Conservation (phyloP, 2,113 vertebrate species). For the Willisornis vidua region DNA sequence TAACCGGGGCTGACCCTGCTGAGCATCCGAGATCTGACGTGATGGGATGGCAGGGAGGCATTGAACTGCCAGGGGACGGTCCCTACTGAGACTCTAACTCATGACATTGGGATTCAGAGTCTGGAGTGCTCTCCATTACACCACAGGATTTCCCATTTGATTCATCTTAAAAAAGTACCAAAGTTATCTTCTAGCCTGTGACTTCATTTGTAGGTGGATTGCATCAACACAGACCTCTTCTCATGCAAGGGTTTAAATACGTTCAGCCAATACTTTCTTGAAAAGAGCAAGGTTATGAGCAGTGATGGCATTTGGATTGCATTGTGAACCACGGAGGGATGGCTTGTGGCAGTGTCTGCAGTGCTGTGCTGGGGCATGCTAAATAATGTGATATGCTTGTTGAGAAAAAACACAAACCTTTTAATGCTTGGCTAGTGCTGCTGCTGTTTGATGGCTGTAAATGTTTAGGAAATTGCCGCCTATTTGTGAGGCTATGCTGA, state of each 20-base stretch:
- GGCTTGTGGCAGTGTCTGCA: neutral
- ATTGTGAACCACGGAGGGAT: fast-evolving
- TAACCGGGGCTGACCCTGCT: no score
- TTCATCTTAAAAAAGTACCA: neutral
- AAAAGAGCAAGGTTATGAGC: fast-evolving
- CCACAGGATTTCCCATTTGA: neutral
- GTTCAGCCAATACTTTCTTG: neutral
- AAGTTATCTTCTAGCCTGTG: neutral
- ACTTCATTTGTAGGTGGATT: neutral
- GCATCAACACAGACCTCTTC: neutral
- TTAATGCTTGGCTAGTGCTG: neutral
- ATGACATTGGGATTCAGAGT: no score
- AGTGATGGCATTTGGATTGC: neutral
- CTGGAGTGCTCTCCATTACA: no score
- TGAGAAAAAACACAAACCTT: neutral
- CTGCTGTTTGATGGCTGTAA: neutral
- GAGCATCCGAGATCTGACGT: no score
- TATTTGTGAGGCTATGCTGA: neutral
- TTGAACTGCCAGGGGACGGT: no score
- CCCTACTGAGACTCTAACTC: no score
- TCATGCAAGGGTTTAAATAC: neutral
- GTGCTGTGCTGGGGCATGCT: fast-evolving
- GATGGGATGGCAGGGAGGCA: no score
- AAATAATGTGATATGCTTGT: fast-evolving
- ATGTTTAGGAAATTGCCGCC: neutral